A percentile compares a stretch with the other conserved stretches of the same genome.
Conservation (phyloP, 37 sponge, comb jelly and placozoan genomes). For the Chondrilla cf. caribensis region DNA sequence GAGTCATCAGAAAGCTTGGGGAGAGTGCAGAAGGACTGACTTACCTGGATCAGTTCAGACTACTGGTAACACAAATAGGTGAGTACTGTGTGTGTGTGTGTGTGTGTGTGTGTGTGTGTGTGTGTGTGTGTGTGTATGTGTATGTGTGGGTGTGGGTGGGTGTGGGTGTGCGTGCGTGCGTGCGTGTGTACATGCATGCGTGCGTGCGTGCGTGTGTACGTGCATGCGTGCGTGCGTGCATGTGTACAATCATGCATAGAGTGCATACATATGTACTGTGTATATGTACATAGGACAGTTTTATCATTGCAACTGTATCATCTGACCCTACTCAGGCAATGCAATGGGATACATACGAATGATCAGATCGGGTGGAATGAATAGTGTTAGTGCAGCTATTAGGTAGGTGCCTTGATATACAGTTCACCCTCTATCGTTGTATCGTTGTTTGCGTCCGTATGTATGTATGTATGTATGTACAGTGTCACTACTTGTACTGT, state of each 20-base stretch:
- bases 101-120: slow-evolving; percentile 1
- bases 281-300: neutral
- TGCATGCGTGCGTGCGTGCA: neutral
- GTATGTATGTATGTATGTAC: neutral
- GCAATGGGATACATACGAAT: slow-evolving; percentile 99
- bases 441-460: neutral
- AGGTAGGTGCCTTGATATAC: slow-evolving; percentile 41
- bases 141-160: neutral
- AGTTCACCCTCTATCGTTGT: neutral
- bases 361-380: slow-evolving; percentile 97
- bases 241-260: neutral
- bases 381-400: slow-evolving; percentile 93
- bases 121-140: neutral
- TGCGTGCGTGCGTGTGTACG: neutral
- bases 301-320: neutral
- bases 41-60: slow-evolving; percentile 96
- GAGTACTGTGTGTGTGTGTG: neutral
- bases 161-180: neutral
- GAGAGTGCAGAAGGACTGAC: slow-evolving; percentile 79
- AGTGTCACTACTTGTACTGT: neutral
- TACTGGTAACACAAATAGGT: slow-evolving; percentile 94
- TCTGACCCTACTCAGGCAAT: slow-evolving; percentile 61
- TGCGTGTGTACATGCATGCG: neutral
- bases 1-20: slow-evolving; percentile 91
- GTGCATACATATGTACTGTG: neutral